Evolutionary conservation across 2,888 invertebrate species (phyloP).

Genomic region (Mantis religiosa): DNA sequence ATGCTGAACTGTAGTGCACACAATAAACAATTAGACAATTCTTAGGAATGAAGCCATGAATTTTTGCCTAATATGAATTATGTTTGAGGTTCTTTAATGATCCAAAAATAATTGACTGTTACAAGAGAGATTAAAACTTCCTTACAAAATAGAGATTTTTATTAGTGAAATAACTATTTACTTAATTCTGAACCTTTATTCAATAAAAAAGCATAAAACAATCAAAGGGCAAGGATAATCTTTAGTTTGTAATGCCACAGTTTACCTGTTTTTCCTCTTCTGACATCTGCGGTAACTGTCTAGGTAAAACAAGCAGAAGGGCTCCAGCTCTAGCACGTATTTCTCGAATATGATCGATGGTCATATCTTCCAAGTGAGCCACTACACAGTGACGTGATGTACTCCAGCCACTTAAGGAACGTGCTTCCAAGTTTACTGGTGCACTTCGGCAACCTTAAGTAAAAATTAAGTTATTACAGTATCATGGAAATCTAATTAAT

Average conservation of each 20-base stretch:
- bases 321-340: slow-evolving; percentile 79
- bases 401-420: slow-evolving; percentile 77
- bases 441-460: slow-evolving; percentile 76
- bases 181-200: no score
- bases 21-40: no score
- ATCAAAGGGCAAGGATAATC: background rate
- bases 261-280: slow-evolving; percentile 65
- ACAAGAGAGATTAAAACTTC: no score
- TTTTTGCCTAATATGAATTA: no score
- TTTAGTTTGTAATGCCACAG: background rate
- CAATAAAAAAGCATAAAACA: no score
- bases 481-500: background rate
- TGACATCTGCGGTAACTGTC: slow-evolving; percentile 60
- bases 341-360: slow-evolving; percentile 70
- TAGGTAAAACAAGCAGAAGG: slow-evolving; percentile 77
- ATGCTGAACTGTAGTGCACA: no score
- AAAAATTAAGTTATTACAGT: background rate
- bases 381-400: slow-evolving; percentile 88
- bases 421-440: slow-evolving; percentile 81
- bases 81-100: no score
- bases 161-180: no score
- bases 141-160: no score
- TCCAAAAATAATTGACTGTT: no score
- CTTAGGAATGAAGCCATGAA: no score
- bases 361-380: slow-evolving; percentile 73